Evolutionary conservation across 2,888 invertebrate species (phyloP), one percentile per base, ranked within the genome.

Genomic region (Baccha elongata): DNA sequence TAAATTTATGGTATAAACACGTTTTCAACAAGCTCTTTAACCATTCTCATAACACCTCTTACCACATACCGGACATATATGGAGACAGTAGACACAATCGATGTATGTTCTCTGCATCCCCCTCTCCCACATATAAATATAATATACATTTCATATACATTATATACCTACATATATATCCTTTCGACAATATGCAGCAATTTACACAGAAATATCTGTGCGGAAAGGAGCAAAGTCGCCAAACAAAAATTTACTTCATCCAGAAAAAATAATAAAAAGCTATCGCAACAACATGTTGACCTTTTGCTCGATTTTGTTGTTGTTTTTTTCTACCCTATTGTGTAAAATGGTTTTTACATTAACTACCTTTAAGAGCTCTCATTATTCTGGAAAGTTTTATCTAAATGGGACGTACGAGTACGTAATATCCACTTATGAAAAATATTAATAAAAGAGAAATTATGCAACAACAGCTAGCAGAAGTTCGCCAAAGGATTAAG

Each of bases 201-300:
- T 80, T 81, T 81, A 26, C 68, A 26, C 55, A 40, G n/a, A 42
- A 73, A 73, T 67, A 60, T 44, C 42, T 62, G n/a, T 44, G 58
- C 13, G 48, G 11, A 35, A 62, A 68, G 52, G 37, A 73, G 46
- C 62, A 78, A 69, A 76, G 71, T 78, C 58, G 58, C 65, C 48
- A 50, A 42, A 15, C n/a, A n/a, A 68, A 78, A 78, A 71, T 64
- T 62, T 48, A 19, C 48, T 73, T 65, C 60, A 10, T 32, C 46
- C 75, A 81, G 75, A 67, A 75, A 81, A 60, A 76, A 62, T 76
- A 80, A 80, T 80, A 80, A 74, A 80, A 80, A 74, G 68, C 74
- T 76, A 81, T 81, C 65, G 53, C 81, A 75, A 75, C 80, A 81
- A 75, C 75, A 75, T 75, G 81, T 75, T 75, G 81, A 72, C 81